Conservation (phyloP, 2,797 vertebrate species). For the Melanotaenia parkinsoni region DNA sequence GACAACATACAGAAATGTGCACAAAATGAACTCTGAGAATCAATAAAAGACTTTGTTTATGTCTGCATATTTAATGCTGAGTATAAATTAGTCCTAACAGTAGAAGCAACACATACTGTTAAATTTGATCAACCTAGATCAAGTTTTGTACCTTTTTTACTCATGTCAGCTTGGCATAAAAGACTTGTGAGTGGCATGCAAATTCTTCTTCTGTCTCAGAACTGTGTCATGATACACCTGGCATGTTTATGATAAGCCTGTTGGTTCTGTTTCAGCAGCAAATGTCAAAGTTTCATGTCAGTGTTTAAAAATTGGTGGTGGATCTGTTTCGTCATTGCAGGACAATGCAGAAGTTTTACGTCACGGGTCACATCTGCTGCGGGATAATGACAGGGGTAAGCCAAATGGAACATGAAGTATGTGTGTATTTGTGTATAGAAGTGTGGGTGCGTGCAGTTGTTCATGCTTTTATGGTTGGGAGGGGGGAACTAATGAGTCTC, state of each 20-base stretch:
- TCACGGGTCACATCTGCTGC: conserved; percentile 81
- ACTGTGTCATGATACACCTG: not conserved
- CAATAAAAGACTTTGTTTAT: no score
- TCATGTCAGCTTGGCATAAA: not conserved
- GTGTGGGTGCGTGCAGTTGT: not conserved
- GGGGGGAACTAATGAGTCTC: conserved; percentile 76
- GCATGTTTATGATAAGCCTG: not conserved
- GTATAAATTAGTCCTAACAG: no score
- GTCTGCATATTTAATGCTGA: no score
- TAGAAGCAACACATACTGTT: not conserved
- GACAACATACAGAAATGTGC: no score
- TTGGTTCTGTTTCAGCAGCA: not conserved
- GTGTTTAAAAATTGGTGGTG: conserved; percentile 27
- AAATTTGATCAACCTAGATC: not conserved
- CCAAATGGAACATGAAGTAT: conserved; percentile 77
- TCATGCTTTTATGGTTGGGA: conserved; percentile 33
- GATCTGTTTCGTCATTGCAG: conserved; percentile 43
- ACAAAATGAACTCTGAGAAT: no score
- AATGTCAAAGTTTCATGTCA: conserved; percentile 26
- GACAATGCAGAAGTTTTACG: conserved; percentile 75
- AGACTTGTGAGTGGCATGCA: not conserved
- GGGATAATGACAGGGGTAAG: conserved; percentile 77
- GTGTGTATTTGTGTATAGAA: conserved; percentile 32
- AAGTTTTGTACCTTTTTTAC: not conserved
- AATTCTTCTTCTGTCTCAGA: not conserved